Base-by-base conservation (phyloP, 1,140 invertebrate genomes). In the Heliothis subflexa region DNA sequence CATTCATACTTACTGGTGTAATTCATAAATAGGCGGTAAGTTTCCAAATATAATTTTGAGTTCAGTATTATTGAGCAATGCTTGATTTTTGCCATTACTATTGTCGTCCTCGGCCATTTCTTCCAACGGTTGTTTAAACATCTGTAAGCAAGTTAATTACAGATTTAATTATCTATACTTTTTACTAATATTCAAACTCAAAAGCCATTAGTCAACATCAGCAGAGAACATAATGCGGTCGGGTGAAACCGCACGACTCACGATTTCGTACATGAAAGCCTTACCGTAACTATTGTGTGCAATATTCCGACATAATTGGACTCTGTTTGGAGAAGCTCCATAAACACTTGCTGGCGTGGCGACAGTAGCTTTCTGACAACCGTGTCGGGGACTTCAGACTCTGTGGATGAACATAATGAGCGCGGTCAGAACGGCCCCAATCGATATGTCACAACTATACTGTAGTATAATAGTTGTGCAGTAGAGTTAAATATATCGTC, bases 41-140 rank as follows among this genome's bases (percentile, higher is more conserved):
- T 99, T 98, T 71, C 98, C 98, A 95, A 99, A 99, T 82, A 99
- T 99, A 78, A 98, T 97, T 95, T 98, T 99, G 33, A 98, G 95
- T 96, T 99, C 98, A 33, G 98, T 98, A 82, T 97, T 97, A 91
- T 98, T 98, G 79, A 99, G 95, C 83, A 99, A 95, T 94, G 97
- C 85, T 85, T 91, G 91, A 95, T 97, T 95, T 78, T 93, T 95
- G 50, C 89, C 89, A 83, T 94, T 93, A 84, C 85, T 89, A 57
- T 76, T 88, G 55, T 95, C 93, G 96, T 98, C 92, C 96, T 97
- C 95, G 47, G 96, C 93, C 93, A 97, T 96, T 81, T 97, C 96
- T 95, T 99, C 99, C 80, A 99, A 95, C 66, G 98, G 98, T 88
- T 97, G 97, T 95, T 99, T 99, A 90, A 99, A 99, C 91, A 98